Percentiles rank a stretch among this genome's conserved stretches.
These are phyloP conservation scores for Andrena marginata DNA, from an alignment of 2,888 invertebrate species.

Conservation along the genomic window DNA sequence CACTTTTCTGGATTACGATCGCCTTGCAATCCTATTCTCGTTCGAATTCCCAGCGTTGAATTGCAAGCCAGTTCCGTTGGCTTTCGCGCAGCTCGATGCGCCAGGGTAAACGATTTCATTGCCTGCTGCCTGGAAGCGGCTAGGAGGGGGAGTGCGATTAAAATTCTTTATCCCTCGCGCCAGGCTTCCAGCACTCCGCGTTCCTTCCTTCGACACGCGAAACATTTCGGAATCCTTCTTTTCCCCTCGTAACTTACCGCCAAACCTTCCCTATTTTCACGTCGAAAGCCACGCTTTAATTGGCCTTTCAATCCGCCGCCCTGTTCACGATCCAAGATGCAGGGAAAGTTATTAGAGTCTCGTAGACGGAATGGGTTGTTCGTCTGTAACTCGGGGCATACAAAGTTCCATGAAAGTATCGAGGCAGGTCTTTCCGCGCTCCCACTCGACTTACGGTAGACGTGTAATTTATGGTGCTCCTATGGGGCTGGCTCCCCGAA, in stretches of 20 bases:
- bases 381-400: conserved; percentile 30
- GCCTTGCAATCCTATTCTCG: conserved; percentile 19
- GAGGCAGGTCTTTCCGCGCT: background rate
- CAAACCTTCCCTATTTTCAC: conserved; percentile 10
- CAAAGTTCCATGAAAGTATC: conserved; percentile 17
- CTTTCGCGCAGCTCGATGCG: background rate
- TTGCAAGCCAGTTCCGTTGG: conserved; percentile 1
- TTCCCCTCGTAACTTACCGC: background rate
- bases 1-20: conserved; percentile 15
- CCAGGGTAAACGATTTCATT: conserved; percentile 2
- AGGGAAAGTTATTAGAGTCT: conserved; percentile 32
- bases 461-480: conserved; percentile 20
- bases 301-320: conserved; percentile 16
- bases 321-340: background rate
- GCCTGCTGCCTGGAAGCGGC: too few relatives aligned
- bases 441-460: conserved; percentile 1
- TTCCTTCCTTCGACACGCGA: background rate
- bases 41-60: background rate
- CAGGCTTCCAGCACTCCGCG: background rate
- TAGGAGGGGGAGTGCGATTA: conserved; percentile 9
- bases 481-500: background rate
- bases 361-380: conserved; percentile 34
- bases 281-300: conserved; percentile 29
- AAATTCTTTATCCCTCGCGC: conserved; percentile 4
- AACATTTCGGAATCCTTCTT: background rate